Base-by-base conservation (phyloP, 2,888 invertebrate genomes). In the Perizoma flavofasciatum region DNA sequence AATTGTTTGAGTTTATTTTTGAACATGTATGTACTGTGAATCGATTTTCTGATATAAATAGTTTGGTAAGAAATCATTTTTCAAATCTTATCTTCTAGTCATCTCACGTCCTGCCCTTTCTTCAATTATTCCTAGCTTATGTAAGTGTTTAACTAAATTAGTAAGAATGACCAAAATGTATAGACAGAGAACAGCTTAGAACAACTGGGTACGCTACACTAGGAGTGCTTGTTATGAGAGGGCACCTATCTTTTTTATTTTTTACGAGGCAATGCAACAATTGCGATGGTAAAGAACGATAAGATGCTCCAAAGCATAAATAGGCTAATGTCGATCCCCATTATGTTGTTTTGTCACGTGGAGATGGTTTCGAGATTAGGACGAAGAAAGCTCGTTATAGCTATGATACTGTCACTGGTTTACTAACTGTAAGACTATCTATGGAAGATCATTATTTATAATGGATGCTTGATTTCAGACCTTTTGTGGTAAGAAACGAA, bases 271-370 rank as follows among this genome's bases (percentile, higher is more conserved):
- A 50, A n/a, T 34, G 49, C 49, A 62, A 69, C 65, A 67, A 69
- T 67, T 59, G 64, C 49, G 69, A 69, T 69, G 71, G 75, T 74
- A 66, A 44, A 66, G 81, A 84, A 79, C 76, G 89, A 89, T 89
- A 89, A 85, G 77, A 70, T 70, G 61, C 63, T 66, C 68, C 72
- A 72, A 72, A 77, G 75, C 73, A 75, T 77, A 80, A 85, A 89
- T 88, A 83, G 89, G 86, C 82, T 89, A 89, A 89, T 87, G 86
- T 83, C 81, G 79, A 79, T 77, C 75, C 79, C 79, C 82, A 88
- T 89, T 89, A 89, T 74, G 73, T 74, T 82, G 83, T 77, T 82
- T 81, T 86, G 88, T 89, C 86, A 89, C 89, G 89, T 88, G 79
- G 77, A 72, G 76, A 78, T 81, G 88, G 85, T 84, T 78, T 64